phyloP scores from a whole-genome alignment of 2,113 vertebrate genomes.

The Gymnorhina tibicen region DNA sequence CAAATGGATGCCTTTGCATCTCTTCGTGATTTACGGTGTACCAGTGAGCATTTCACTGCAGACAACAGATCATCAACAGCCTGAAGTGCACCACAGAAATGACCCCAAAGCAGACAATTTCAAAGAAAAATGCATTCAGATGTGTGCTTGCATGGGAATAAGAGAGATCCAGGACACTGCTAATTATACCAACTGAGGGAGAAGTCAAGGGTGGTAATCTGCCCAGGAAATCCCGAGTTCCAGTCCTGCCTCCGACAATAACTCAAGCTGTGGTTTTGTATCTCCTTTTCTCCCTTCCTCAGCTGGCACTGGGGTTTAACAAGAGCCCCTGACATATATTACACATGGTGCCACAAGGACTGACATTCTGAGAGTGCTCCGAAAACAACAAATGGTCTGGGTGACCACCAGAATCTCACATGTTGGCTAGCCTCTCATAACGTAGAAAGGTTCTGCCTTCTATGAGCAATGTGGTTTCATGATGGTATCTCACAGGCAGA shows the following conservation, averaged over 20 bases:
- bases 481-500: background rate
- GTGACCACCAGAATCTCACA: background rate
- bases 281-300: slow-evolving; percentile 12
- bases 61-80: background rate
- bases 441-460: background rate
- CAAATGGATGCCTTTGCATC: background rate
- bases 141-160: background rate
- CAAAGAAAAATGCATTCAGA: background rate
- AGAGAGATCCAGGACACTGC: background rate
- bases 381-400: background rate
- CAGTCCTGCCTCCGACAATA: slow-evolving; percentile 16
- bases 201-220: background rate
- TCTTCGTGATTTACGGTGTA: background rate
- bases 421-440: background rate
- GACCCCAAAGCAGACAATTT: background rate
- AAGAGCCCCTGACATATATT: background rate
- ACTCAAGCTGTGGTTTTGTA: slow-evolving; percentile 7
- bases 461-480: background rate
- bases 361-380: background rate
- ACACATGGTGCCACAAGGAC: background rate
- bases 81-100: background rate
- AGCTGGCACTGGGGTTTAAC: background rate
- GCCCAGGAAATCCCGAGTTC: slow-evolving; percentile 9
- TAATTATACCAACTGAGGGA: background rate
- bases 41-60: background rate